Conservation (phyloP, 2,113 vertebrate genomes). For the Urocolius indicus region DNA sequence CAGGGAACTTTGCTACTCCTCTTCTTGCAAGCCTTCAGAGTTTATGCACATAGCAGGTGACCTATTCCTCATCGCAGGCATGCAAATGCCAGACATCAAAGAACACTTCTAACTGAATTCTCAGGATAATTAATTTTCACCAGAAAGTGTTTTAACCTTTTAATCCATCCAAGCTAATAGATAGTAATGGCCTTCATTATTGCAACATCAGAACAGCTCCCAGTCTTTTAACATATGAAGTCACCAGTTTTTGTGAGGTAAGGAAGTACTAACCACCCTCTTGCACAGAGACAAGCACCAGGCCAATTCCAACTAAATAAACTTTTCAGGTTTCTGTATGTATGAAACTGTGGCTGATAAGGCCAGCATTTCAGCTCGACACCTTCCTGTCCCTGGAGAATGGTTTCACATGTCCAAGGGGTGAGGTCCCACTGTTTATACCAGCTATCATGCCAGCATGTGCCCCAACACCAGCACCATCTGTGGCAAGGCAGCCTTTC, state of each 20-base stretch:
- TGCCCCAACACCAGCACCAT: background rate
- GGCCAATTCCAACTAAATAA: constrained; percentile 25
- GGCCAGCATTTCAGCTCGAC: background rate
- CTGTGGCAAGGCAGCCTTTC: background rate
- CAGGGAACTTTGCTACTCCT: constrained; percentile 12
- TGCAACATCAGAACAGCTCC: constrained; percentile 15
- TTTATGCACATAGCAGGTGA: constrained; percentile 44
- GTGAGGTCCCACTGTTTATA: background rate
- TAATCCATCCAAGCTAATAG: constrained; percentile 52
- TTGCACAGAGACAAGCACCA: background rate
- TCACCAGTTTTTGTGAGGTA: background rate
- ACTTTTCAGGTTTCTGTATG: background rate
- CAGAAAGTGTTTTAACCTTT: constrained; percentile 67
- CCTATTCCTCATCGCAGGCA: constrained; percentile 42
- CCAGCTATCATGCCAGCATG: fast-evolving
- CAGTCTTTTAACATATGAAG: background rate
- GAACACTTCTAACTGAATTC: constrained; percentile 36
- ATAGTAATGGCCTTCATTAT: constrained; percentile 53
- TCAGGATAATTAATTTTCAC: constrained; percentile 57
- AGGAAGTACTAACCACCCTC: background rate
- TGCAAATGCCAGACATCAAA: constrained; percentile 64
- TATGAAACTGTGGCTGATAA: background rate
- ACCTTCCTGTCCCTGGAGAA: background rate
- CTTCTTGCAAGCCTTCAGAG: constrained; percentile 20
- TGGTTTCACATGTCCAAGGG: fast-evolving